Evolutionary conservation across 2,113 vertebrate species (phyloP).

Genomic region (Cynocephalus volans): DNA sequence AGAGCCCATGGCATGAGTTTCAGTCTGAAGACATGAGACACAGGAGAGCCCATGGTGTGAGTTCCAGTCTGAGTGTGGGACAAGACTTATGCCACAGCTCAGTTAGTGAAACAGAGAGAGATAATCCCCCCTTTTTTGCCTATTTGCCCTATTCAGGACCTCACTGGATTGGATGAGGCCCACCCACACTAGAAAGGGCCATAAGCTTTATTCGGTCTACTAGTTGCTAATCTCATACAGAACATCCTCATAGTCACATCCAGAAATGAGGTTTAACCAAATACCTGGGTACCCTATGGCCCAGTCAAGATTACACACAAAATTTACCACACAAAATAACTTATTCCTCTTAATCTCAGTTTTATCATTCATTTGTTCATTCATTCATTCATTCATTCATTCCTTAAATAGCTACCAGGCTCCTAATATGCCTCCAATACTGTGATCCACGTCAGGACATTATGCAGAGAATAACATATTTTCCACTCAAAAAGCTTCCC

Average conservation of each 20-base stretch:
- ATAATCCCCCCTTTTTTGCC: background rate
- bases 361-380: accelerated
- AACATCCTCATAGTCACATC: background rate
- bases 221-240: background rate
- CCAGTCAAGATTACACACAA: no score
- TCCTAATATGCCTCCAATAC: background rate
- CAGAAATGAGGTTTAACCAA: background rate
- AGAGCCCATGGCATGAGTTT: no score
- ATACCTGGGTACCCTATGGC: no score
- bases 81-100: background rate
- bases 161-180: background rate
- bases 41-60: no score
- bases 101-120: background rate
- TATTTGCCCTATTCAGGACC: background rate
- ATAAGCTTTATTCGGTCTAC: background rate
- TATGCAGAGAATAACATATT: background rate
- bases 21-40: no score
- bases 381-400: background rate
- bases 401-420: background rate
- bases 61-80: background rate
- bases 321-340: no score
- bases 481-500: background rate
- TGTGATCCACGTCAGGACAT: background rate
- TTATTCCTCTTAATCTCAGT: no score
- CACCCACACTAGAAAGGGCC: background rate